Base-by-base conservation (phyloP, 2,888 invertebrate species). In the Anoncus sp. region DNA sequence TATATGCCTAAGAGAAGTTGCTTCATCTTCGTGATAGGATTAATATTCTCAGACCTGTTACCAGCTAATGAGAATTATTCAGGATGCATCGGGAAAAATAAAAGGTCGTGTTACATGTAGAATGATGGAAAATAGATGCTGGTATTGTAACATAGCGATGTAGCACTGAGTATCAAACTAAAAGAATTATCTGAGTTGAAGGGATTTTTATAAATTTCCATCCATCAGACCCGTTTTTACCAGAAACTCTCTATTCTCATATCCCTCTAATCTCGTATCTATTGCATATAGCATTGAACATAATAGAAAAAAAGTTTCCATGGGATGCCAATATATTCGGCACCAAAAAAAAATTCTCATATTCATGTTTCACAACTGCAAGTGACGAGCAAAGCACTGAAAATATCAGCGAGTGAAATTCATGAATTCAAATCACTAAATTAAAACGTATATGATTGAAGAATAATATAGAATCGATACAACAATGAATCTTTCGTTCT, bases 51-150 rank as follows among this genome's bases (percentile, higher is more conserved):
- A n/a, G 63, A 43, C 47, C 47, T 63, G 57, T 65, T 75, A 53
- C 14, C 38, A 31, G 40, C 35, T 65, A 55, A 70, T 60, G 70
- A 65, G 65, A 65, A 59, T 65, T 70, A 65, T 55, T 43, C 63
- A 51, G 27, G 57, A 49, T 16, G 60, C 22, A 24, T 14, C n/a
- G 24, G 22, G 53, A 31, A 10, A 43, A 53, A 71, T 53, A 22
- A 53, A 70, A 60, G 51, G 62, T 57, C 18, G 12, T 24, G 38
- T 38, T 31, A 47, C 38, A 38, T 40, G 24, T n/a, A 10, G 40
- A 53, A 40, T 20, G 35, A 59, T 16, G 22, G 16, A 38, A 47
- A 59, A 49, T 51, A 12, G 38, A 22, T 38, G 18, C 20, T 40
- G 14, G 16, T n/a, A 47, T 47, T 14, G 10, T 9, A 38, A 38